Conservation (phyloP, 2,113 vertebrate genomes). For the Hypomesus transpacificus region DNA sequence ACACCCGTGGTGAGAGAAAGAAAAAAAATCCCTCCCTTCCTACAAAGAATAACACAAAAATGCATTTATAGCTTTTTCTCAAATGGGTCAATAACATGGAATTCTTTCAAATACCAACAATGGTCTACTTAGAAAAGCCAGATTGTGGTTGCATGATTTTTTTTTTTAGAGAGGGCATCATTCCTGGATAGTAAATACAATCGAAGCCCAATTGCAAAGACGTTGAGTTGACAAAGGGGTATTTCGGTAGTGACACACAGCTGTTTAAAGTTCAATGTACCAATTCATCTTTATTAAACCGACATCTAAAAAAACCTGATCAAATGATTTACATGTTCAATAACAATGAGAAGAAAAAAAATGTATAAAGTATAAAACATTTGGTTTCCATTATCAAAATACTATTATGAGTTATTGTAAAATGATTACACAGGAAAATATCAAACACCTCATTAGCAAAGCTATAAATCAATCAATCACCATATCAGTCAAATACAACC, state of each 20-base stretch:
- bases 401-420: background rate
- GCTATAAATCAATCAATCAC: background rate
- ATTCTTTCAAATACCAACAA: background rate
- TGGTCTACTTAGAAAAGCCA: background rate
- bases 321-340: constrained; percentile 12
- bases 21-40: background rate
- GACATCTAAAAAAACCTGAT: constrained; percentile 26
- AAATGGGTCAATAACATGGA: background rate
- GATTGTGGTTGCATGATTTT: background rate
- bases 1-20: constrained; percentile 2
- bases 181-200: too few relatives aligned
- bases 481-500: constrained; percentile 2
- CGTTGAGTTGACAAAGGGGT: too few relatives aligned
- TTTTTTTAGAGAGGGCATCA: too few relatives aligned
- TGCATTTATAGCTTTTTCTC: constrained; percentile 3
- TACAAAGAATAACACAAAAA: constrained; percentile 11
- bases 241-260: too few relatives aligned
- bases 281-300: constrained; percentile 29
- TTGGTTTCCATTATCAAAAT: constrained; percentile 28
- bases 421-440: constrained; percentile 19
- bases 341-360: constrained; percentile 32
- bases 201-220: too few relatives aligned
- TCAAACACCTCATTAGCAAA: background rate
- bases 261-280: background rate
- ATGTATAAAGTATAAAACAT: constrained; percentile 24